Evolutionary conservation across 2,888 invertebrate species (phyloP), one percentile per base, ranked within the genome.

Genomic region (Aromia moschata): DNA sequence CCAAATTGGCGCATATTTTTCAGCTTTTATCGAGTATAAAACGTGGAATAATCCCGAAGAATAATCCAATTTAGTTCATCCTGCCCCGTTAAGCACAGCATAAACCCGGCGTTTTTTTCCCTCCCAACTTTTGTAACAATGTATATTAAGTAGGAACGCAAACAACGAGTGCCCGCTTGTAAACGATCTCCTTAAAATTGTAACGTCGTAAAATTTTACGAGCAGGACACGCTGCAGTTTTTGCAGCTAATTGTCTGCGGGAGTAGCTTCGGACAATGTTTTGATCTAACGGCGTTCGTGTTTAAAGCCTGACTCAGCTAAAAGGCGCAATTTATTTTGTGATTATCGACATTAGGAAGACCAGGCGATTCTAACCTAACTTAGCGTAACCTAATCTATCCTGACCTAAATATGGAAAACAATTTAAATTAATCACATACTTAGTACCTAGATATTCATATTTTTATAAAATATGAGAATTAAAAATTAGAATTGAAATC

Each of bases 131-230:
- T 49, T 49, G 38, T 49, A 49, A 49, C 49, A 49, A 38, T 49
- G 49, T 49, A 49, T 49, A 47, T 47, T 47, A 37, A 36, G 47
- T 36, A 47, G 33, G 31, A 47, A 47, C 20, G 18, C 47, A 49
- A 49, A 49, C 49, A 49, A 15, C 38, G 38, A 49, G 47, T 25
- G 38, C 25, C 38, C 37, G 49, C 49, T 25, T 20, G 49, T 49
- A 49, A 49, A 49, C 38, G 49, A 38, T 38, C 49, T 49, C 37
- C 47, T 49, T 49, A 49, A 49, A 49, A 49, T 33, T 38, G 49
- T 49, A 25, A 38, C 25, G 49, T 38, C 49, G 15, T 49, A 49
- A 49, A 49, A 49, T 38, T 49, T 49, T 49, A 38, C 25, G 49
- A 15, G 38, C 30, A 20, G 37, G 18, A 37, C 47, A 37, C 14